phyloP scores from a whole-genome alignment of 2,113 vertebrate genomes.

The Ia io region DNA sequence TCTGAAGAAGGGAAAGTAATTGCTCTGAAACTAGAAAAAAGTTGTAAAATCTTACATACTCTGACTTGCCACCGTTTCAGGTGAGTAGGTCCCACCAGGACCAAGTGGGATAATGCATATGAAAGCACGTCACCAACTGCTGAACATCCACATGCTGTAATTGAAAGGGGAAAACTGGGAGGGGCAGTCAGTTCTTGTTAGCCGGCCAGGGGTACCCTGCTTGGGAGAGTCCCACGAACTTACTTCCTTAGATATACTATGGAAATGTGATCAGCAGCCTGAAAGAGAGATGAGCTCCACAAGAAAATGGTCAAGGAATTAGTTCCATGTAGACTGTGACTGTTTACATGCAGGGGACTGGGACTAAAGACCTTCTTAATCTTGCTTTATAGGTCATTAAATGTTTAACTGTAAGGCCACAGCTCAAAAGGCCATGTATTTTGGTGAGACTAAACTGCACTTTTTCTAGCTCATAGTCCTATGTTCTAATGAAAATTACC shows the following conservation, averaged over 20 bases:
- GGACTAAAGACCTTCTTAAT: background rate
- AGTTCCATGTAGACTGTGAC: background rate
- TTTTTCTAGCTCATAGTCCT: background rate
- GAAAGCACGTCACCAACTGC: background rate
- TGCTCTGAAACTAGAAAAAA: constrained; percentile 24
- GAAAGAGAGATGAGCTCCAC: background rate
- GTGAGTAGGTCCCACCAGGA: background rate
- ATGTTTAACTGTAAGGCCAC: background rate
- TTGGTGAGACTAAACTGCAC: background rate
- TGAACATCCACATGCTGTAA: background rate
- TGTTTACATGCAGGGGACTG: background rate
- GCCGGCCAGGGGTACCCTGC: background rate
- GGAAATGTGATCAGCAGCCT: background rate
- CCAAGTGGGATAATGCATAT: background rate
- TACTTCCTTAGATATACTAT: background rate
- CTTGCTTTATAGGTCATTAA: constrained; percentile 11
- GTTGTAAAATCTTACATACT: background rate
- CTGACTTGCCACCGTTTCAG: background rate
- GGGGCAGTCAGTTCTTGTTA: background rate
- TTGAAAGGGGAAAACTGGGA: background rate
- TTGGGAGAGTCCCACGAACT: background rate
- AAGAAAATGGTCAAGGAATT: background rate
- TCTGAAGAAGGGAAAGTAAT: background rate
- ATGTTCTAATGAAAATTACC: background rate
- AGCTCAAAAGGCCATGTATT: background rate